A percentile compares a stretch with the other conserved stretches of the same genome.
Conservation (phyloP, 1,140 invertebrate species). For the Cryptotermes secundus region DNA sequence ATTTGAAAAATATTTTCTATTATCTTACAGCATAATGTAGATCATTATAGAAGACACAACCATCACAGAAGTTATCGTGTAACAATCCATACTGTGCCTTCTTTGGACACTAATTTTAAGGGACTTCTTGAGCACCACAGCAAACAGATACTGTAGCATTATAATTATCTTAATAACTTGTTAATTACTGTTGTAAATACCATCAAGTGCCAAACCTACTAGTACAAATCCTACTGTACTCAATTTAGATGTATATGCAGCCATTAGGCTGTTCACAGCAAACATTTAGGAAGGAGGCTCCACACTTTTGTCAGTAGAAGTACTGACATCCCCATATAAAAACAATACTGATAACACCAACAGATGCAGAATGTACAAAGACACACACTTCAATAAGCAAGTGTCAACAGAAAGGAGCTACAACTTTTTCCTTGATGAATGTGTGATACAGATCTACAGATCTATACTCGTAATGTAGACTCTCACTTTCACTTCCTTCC, state of each 20-base stretch:
- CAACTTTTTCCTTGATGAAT: too few relatives aligned
- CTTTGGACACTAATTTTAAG: neutral
- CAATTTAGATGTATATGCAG: neutral
- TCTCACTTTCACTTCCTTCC: too few relatives aligned
- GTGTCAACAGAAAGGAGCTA: too few relatives aligned
- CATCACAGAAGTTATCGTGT: neutral
- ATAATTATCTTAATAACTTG: neutral
- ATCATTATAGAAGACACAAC: neutral
- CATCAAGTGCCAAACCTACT: slow-evolving; percentile 27
- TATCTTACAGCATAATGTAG: neutral
- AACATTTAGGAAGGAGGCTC: neutral
- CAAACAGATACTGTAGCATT: neutral
- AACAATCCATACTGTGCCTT: slow-evolving; percentile 31
- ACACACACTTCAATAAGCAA: too few relatives aligned
- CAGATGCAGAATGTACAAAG: too few relatives aligned
- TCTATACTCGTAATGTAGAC: too few relatives aligned
- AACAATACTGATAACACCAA: too few relatives aligned
- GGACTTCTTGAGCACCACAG: slow-evolving; percentile 20
- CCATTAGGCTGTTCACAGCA: too few relatives aligned
- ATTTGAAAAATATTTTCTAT: neutral
- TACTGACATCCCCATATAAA: too few relatives aligned
- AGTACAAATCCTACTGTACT: slow-evolving; percentile 26
- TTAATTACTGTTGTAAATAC: slow-evolving; percentile 23
- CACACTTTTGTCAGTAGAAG: neutral
- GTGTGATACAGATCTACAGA: too few relatives aligned